Base-by-base conservation (phyloP, 2,797 vertebrate genomes). In the Rhodeus uyekii region DNA sequence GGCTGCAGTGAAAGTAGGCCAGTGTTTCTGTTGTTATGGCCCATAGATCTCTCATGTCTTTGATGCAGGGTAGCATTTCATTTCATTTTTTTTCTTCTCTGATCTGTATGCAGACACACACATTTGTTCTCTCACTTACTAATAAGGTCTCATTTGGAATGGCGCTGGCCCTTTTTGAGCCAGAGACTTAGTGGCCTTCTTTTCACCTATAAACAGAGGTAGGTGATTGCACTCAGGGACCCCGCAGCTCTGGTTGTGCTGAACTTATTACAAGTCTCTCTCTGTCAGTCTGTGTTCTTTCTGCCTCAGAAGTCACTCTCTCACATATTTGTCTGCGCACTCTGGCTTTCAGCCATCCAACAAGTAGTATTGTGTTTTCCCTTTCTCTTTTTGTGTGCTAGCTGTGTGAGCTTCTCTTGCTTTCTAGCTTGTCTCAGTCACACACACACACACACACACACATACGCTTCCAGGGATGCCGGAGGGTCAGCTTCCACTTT, bases 401-500 rank as follows among this genome's bases (percentile, higher is more conserved):
- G 36, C 42, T 46, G 38, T 67, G 48, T 48, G 50, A 60, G 50
- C 67, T 55, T 29, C n/a, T 67, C 24, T 67, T 81, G 24, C 42
- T 72, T 75, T 34, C 72, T 58, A 74, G 60, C 78, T 10, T 77
- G 80, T 81, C 84, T 74, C 55, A 39, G n/a, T 63, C 27, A 9
- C 78, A 34, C 65, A 55, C 38, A 46, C 36, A 82, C 68, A 74
- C 27, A 65, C 83, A 76, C 36, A 61, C 38, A 78, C 32, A 68
- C 42, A 34, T 42, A 42, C 76, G 46, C 38, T 71, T 29, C 32
- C 55, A 90, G 88, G 88, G 84, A 50, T 81, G 84, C 86, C 81
- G 82, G 87, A 86, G 88, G 89, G 87, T 92, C 87, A 89, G 88
- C 89, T 87, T 88, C 90, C 90, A 90, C 91, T 84, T 94, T 92